phyloP scores from a whole-genome alignment of 2,113 vertebrate species.

The Pardalotus punctatus region DNA sequence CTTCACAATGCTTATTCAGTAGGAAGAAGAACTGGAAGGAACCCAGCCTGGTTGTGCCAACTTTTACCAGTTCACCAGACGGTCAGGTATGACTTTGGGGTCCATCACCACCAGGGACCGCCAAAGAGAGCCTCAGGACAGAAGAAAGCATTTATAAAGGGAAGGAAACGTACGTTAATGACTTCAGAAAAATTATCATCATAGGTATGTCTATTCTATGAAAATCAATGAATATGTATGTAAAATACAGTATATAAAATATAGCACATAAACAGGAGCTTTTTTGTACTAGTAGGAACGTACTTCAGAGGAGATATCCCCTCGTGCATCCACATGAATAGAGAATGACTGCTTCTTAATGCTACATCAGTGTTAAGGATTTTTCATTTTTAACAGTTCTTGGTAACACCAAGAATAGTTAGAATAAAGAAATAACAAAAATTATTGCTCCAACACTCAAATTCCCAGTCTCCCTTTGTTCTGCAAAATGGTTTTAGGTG shows the following conservation, averaged over 20 bases:
- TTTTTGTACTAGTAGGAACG: neutral
- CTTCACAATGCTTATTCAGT: neutral
- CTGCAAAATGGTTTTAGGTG: constrained; percentile 35
- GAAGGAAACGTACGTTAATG: neutral
- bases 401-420: neutral
- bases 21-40: neutral
- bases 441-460: neutral
- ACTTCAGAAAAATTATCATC: neutral
- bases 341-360: neutral
- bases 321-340: neutral
- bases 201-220: neutral
- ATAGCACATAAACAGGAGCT: neutral
- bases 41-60: neutral
- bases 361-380: neutral
- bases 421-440: neutral
- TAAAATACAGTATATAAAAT: neutral
- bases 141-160: accelerated
- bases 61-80: neutral
- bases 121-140: neutral
- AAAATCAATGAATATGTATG: neutral
- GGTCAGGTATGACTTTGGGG: neutral
- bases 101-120: neutral
- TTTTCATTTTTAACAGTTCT: neutral
- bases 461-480: neutral
- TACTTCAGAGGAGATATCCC: neutral